phyloP scores from a whole-genome alignment of 1,140 invertebrate genomes.

The Lithobius niger region DNA sequence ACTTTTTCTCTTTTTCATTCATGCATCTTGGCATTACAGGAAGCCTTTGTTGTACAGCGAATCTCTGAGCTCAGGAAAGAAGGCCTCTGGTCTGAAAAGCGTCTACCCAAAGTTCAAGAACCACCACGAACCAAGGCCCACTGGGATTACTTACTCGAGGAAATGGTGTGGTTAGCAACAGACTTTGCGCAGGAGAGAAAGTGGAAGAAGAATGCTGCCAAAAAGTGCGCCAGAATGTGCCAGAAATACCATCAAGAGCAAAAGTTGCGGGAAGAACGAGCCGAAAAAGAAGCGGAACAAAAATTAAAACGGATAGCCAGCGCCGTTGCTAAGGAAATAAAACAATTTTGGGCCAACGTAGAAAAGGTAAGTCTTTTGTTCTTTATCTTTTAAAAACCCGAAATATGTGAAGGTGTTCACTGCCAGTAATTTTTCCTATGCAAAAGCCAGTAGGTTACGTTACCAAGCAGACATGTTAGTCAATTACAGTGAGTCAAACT shows the following conservation, averaged over 20 bases:
- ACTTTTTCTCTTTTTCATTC: not conserved
- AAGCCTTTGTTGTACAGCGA: slow-evolving; percentile 85
- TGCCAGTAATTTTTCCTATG: too few species aligned
- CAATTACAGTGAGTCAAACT: too few species aligned
- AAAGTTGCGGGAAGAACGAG: slow-evolving; percentile 69
- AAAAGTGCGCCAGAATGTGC: slow-evolving; percentile 70
- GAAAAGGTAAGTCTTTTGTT: slow-evolving; percentile 61
- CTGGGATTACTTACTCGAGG: slow-evolving; percentile 96
- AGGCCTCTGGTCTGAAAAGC: slow-evolving; percentile 82
- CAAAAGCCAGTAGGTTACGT: too few species aligned
- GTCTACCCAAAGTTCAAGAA: slow-evolving; percentile 85
- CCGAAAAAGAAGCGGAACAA: slow-evolving; percentile 80
- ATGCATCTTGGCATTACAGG: slow-evolving; percentile 30
- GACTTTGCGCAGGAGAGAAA: slow-evolving; percentile 96
- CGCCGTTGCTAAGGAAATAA: slow-evolving; percentile 82
- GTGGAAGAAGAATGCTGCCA: slow-evolving; percentile 91
- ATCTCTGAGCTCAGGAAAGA: slow-evolving; percentile 74
- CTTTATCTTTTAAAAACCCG: too few species aligned
- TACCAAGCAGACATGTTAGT: too few species aligned
- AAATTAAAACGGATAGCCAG: slow-evolving; percentile 73
- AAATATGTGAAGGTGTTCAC: too few species aligned
- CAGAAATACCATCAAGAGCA: slow-evolving; percentile 94
- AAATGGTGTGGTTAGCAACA: slow-evolving; percentile 95
- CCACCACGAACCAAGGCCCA: slow-evolving; percentile 81
- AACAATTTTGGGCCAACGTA: slow-evolving; percentile 91